These are phyloP conservation scores for Grus americana DNA, from an alignment of 2,113 vertebrate genomes.

Conservation along the genomic window DNA sequence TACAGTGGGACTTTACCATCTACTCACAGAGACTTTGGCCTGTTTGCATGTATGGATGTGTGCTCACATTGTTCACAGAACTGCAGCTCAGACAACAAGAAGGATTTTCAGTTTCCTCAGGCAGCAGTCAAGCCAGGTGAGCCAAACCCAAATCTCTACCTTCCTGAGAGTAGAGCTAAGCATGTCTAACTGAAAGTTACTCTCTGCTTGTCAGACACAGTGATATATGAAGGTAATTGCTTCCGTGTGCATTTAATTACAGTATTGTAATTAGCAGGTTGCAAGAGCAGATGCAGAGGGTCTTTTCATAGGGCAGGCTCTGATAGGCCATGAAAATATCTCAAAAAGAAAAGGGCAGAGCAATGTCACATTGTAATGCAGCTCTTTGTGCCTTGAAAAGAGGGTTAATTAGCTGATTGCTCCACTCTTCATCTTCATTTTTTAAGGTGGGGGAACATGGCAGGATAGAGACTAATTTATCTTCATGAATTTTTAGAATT, in stretches of 20 bases:
- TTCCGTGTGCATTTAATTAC: slow-evolving; percentile 56
- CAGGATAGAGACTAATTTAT: slow-evolving; percentile 27
- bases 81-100: background rate
- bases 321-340: slow-evolving; percentile 46
- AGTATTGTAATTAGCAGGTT: slow-evolving; percentile 67
- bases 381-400: slow-evolving; percentile 29
- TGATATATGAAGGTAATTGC: slow-evolving; percentile 69
- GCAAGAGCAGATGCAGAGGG: slow-evolving; percentile 61
- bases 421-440: slow-evolving; percentile 45
- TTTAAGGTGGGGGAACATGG: background rate
- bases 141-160: background rate
- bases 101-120: background rate
- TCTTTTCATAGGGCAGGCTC: slow-evolving; percentile 27
- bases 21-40: background rate
- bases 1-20: background rate
- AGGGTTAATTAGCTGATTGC: slow-evolving; percentile 62
- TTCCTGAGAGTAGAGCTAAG: background rate
- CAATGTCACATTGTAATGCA: slow-evolving; percentile 59
- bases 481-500: slow-evolving; percentile 36
- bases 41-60: rapidly evolving
- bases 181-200: background rate
- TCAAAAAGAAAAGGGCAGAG: slow-evolving; percentile 58
- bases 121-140: background rate
- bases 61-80: rapidly evolving
- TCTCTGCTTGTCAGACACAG: background rate